Evolutionary conservation across 2,797 vertebrate species (phyloP).

Genomic region (Rallus crepitans): DNA sequence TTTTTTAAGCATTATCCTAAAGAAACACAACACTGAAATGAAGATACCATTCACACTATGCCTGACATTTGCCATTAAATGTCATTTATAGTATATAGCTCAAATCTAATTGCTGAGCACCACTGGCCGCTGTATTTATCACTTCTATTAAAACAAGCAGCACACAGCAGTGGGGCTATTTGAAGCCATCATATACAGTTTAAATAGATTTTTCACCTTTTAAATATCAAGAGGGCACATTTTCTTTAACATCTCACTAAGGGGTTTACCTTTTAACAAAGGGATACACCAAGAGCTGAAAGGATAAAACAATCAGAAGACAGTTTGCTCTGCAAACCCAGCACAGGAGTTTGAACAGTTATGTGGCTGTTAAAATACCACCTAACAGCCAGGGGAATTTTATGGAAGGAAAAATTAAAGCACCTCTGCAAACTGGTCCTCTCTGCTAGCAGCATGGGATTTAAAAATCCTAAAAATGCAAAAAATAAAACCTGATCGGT

Average conservation of each 20-base stretch:
- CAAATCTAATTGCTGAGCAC: conserved; percentile 85
- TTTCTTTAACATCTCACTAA: conserved; percentile 67
- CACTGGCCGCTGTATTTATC: conserved; percentile 72
- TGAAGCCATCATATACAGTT: conserved; percentile 67
- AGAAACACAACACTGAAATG: conserved; percentile 31
- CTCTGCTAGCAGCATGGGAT: background rate
- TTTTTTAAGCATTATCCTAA: conserved; percentile 52
- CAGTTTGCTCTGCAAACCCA: conserved; percentile 59
- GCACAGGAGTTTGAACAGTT: conserved; percentile 7
- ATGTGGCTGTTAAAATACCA: conserved; percentile 42
- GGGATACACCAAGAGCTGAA: conserved; percentile 35
- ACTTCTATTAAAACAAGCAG: conserved; percentile 75
- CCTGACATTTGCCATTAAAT: conserved; percentile 87
- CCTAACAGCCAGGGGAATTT: background rate
- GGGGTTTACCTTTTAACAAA: conserved; percentile 75
- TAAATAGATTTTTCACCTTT: conserved; percentile 79
- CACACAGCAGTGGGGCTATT: conserved; percentile 18
- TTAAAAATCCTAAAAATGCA: background rate
- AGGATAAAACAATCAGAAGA: conserved; percentile 66
- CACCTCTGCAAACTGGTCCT: background rate
- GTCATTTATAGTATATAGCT: conserved; percentile 84
- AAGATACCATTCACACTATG: conserved; percentile 59
- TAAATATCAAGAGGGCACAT: conserved; percentile 76
- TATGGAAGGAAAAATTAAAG: background rate
- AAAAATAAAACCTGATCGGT: background rate